phyloP scores from a whole-genome alignment of 2,113 vertebrate species.

The Mugil cephalus region DNA sequence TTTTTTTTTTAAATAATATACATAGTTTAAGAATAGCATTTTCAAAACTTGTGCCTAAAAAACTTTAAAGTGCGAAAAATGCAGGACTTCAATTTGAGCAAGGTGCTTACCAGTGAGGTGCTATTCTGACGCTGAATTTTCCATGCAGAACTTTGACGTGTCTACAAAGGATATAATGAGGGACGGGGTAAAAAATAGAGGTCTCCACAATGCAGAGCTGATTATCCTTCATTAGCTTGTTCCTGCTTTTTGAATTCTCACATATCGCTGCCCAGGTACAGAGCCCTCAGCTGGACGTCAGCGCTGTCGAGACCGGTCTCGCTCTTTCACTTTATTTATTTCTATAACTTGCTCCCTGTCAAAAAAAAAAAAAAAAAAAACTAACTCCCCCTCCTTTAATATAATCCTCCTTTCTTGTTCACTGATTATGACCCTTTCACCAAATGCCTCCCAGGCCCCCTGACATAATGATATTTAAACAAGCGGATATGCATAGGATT shows the following conservation, averaged over 20 bases:
- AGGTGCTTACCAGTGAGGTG: neutral
- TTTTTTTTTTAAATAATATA: neutral
- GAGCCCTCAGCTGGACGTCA: slow-evolving; percentile 35
- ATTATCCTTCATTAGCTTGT: slow-evolving; percentile 69
- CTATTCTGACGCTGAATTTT: slow-evolving; percentile 5
- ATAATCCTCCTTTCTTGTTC: slow-evolving; percentile 70
- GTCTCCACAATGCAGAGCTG: slow-evolving; percentile 60
- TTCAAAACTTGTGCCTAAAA: slow-evolving; percentile 1
- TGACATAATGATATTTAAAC: slow-evolving; percentile 80
- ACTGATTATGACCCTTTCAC: slow-evolving; percentile 77
- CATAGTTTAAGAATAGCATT: neutral
- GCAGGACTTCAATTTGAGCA: slow-evolving; percentile 5
- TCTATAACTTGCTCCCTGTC: slow-evolving; percentile 20
- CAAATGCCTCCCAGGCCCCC: slow-evolving; percentile 50
- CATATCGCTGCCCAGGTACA: slow-evolving; percentile 46
- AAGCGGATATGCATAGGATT: slow-evolving; percentile 59
- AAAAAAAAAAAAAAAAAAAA: no score
- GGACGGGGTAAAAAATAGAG: slow-evolving; percentile 29
- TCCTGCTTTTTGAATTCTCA: slow-evolving; percentile 50
- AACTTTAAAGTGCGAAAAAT: neutral
- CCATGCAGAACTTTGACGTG: slow-evolving; percentile 6
- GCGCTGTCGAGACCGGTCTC: slow-evolving; percentile 25
- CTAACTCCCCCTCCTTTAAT: slow-evolving; percentile 59
- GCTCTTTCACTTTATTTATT: slow-evolving; percentile 27
- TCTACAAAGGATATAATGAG: slow-evolving; percentile 69